Conservation (phyloP, 2,888 invertebrate genomes). For the Yponomeuta plumbellus region DNA sequence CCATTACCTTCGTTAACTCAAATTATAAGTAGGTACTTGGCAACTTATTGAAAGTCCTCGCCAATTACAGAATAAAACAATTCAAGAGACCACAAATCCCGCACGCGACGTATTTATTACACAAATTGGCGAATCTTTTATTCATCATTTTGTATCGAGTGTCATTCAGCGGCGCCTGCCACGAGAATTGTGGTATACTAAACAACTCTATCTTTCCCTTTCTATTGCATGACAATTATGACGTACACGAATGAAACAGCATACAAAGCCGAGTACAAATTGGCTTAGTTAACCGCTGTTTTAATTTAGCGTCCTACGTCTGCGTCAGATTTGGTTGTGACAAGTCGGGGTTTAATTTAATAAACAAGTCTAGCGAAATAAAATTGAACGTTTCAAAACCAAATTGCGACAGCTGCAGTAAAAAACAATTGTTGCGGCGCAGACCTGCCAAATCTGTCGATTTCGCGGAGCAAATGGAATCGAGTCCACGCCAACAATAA, state of each 20-base stretch:
- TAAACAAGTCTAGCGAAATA: neutral
- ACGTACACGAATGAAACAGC: conserved; percentile 2
- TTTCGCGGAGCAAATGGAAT: conserved; percentile 13
- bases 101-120: conserved; percentile 40
- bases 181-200: conserved; percentile 26
- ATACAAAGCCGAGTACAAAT: conserved; percentile 43
- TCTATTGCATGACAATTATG: neutral
- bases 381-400: neutral
- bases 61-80: conserved; percentile 8
- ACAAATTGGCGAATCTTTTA: conserved; percentile 73
- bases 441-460: conserved; percentile 21
- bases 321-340: neutral
- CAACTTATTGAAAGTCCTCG: conserved; percentile 7
- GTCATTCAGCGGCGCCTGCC: conserved; percentile 62
- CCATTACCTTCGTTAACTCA: neutral
- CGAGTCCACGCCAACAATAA: conserved; percentile 5
- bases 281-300: conserved; percentile 64
- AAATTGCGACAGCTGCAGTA: conserved; percentile 1
- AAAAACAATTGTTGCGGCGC: conserved; percentile 16
- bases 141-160: conserved; percentile 67
- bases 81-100: conserved; percentile 32
- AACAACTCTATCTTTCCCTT: neutral
- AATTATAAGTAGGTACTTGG: neutral
- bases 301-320: conserved; percentile 33
- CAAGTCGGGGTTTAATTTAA: neutral